Evolutionary conservation across 2,888 invertebrate genomes (phyloP), one percentile per base, ranked within the genome.

Genomic region (Spisula subtruncata): DNA sequence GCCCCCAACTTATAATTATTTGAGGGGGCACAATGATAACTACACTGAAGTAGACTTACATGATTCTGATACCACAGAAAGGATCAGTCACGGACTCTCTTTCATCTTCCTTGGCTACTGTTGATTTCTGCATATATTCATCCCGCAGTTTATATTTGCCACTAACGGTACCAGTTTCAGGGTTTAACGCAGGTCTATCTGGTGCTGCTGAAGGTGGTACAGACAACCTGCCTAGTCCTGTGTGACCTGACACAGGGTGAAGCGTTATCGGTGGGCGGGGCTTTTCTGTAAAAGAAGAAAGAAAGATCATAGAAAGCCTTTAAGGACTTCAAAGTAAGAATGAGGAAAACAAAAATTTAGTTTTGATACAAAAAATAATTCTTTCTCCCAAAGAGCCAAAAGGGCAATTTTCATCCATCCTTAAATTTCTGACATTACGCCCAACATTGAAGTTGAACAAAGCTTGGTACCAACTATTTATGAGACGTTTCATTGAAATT

Each of bases 41-140:
- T n/a, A n/a, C n/a, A n/a, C n/a, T 60, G 0, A 1, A 25, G 12
- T 0, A 81, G 10, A 79, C 95, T 92, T 92, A 96, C 96, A 96
- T 93, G 18, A 96, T 94, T 89, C 95, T 89, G 20, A 96, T 96
- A 29, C 95, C 95, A 86, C 94, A 93, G 92, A 92, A 93, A 10
- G 94, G 93, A 85, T 94, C 94, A 25, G 91, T 92, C 2, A 92
- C 89, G 66, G 89, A 87, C 32, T 90, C 91, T 29, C 87, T 82
- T 25, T 89, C 91, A 81, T 90, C 91, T 20, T 89, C 84, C 4
- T 83, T 81, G 16, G 18, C 32, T 79, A 71, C 56, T 29, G 83
- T 54, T 14, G 80, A 56, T 84, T 90, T 91, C 0, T 80, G 86
- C 82, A 35, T 88, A 81, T 91, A 92, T 82, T 92, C 92, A 32